Base-by-base conservation (phyloP, 2,888 invertebrate genomes). In the Ophraella communa region DNA sequence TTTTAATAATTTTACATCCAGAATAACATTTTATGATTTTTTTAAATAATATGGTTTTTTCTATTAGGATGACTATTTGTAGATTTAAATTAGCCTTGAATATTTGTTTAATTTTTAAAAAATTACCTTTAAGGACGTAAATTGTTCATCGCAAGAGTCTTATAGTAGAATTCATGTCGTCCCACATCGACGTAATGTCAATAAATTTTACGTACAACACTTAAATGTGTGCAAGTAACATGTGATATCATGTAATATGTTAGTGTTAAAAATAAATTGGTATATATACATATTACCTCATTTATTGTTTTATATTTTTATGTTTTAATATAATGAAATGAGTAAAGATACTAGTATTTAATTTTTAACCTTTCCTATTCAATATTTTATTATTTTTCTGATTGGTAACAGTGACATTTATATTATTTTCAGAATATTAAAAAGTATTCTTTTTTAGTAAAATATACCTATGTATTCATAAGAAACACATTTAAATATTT, bases 191-290 rank as follows among this genome's bases (percentile, higher is more conserved):
- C 80, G 79, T 80, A 77, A 73, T 79, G 82, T 82, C 82, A 82
- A 82, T 82, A 82, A 74, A 74, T 79, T 73, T 79, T 80, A 82
- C 80, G 81, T 82, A 82, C 82, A 82, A 82, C 82, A 81, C 81
- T 76, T 79, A 76, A 81, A 80, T 80, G 81, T 82, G 82, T 82
- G 82, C 82, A 82, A 82, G 81, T 82, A 81, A 82, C 80, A 82
- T 82, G 82, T 82, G 82, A 82, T 82, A 82, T 81, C 81, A 82
- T 82, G 82, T 82, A 82, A 82, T 80, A 82, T 82, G 82, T 82
- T 82, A 82, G 82, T 81, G 81, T 82, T 82, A 82, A 81, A 80
- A 80, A 81, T 81, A 82, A 82, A 82, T 81, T 76, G 78, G 81
- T 81, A 82, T 81, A 81, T 79, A 81, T 78, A 77, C 76, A 79